Base-by-base conservation (phyloP, 2,113 vertebrate genomes). In the Leptocoma aspasia region DNA sequence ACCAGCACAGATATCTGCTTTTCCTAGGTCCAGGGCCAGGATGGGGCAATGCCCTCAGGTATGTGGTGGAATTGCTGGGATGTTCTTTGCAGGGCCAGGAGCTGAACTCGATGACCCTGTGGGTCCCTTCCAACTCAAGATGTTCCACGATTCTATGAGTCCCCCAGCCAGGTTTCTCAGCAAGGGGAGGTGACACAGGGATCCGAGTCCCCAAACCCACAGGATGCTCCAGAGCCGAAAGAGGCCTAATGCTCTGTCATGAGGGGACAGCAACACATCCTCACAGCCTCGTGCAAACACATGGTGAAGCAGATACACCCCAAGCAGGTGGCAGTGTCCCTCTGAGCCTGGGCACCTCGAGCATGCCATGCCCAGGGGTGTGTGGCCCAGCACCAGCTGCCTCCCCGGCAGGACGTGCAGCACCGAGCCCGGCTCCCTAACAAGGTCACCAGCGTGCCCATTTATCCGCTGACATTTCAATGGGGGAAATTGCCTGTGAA, bases 401-500 rank as follows among this genome's bases (percentile, higher is more conserved):
- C 27, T 19, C 61, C 69, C 75, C 3, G 0, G 76, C 35, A 13
- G 27, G 17, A 33, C 2, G 2, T 19, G 3, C 83, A 30, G 69
- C 7, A 2, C 61, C 0, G 1, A 90, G 91, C 94, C 71, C 18
- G 0, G 91, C 92, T 96, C 96, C 83, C 87, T 93, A 86, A 93
- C 93, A 45, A 75, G 96, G 96, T 96, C 96, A 90, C 49, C 59
- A 9, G 71, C 15, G 0, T 18, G 45, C 86, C 93, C 96, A 86
- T 92, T 96, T 95, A 95, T 88, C 95, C 4, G 1, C 83, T 95
- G 95, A 96, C 95, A 95, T 5, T 61, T 96, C 93, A 92, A 81
- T 92, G 70, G 92, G 72, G 89, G 96, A 97, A 96, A 96, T 93
- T 90, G 95, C 95, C 93, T 96, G 95, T 94, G 94, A 97, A 95